These are phyloP conservation scores for Zingel zingel DNA, from an alignment of 2,113 vertebrate genomes.

Conservation along the genomic window DNA sequence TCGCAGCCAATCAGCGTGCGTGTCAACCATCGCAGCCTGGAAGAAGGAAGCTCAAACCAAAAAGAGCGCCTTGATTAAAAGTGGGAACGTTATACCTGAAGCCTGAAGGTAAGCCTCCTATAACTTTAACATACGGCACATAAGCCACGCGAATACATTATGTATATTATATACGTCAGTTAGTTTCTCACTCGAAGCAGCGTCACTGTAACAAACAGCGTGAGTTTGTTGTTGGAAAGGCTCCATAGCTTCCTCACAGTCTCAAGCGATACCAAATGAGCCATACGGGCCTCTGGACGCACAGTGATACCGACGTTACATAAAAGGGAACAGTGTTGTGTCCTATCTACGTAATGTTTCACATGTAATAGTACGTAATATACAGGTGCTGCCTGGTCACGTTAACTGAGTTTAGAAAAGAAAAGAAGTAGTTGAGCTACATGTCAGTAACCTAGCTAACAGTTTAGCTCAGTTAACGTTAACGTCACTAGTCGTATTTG, in stretches of 20 bases:
- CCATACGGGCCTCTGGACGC: neutral
- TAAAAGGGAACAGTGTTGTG: neutral
- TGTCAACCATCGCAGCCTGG: constrained; percentile 51
- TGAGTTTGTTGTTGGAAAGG: neutral
- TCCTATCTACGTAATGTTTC: neutral
- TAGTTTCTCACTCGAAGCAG: neutral
- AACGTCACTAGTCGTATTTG: too few relatives aligned
- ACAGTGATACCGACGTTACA: neutral
- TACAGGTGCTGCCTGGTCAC: too few relatives aligned
- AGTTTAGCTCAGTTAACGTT: too few relatives aligned
- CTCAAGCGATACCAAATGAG: too few relatives aligned
- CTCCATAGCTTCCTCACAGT: too few relatives aligned
- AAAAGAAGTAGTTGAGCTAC: too few relatives aligned
- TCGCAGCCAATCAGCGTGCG: constrained; percentile 69
- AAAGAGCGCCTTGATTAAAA: constrained; percentile 81
- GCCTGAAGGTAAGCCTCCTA: constrained; percentile 23
- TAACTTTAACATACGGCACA: rapidly evolving
- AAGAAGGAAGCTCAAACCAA: constrained; percentile 50
- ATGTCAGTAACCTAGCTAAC: too few relatives aligned
- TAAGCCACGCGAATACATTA: neutral
- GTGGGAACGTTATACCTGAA: constrained; percentile 54
- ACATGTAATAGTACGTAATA: too few relatives aligned
- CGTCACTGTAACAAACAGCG: too few relatives aligned
- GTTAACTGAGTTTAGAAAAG: too few relatives aligned
- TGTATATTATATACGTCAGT: too few relatives aligned